A percentile compares a stretch with the other conserved stretches of the same genome.
Evolutionary conservation across 2,113 vertebrate species (phyloP).

Genomic region (Natator depressus): DNA sequence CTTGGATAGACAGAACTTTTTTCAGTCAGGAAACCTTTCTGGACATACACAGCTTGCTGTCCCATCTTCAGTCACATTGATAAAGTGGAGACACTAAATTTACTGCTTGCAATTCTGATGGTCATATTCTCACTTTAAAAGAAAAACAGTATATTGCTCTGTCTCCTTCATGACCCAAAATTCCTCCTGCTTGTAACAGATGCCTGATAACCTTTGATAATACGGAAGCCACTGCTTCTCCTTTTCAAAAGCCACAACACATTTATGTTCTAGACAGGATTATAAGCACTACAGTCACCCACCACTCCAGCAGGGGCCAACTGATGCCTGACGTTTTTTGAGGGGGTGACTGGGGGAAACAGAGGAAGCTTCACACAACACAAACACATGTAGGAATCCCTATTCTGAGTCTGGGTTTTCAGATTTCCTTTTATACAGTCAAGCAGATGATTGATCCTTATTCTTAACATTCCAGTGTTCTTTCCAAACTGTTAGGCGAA

Average conservation of each 20-base stretch:
- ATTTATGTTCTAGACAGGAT: conserved; percentile 57
- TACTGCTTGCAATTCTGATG: not conserved
- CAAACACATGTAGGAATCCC: conserved; percentile 8
- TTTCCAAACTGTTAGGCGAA: conserved; percentile 37
- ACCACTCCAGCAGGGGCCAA: conserved; percentile 17
- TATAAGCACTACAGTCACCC: conserved; percentile 39
- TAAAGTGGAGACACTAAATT: not conserved
- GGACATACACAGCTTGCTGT: not conserved
- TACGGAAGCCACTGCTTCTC: not conserved
- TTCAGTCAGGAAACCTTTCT: conserved; percentile 30
- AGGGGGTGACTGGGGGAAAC: not conserved
- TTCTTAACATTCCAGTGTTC: conserved; percentile 51
- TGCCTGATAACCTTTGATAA: conserved; percentile 61
- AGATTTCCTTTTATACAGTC: conserved; percentile 53
- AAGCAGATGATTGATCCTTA: conserved; percentile 6
- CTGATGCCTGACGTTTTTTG: conserved; percentile 40
- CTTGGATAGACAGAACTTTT: not conserved
- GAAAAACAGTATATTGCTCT: conserved; percentile 17
- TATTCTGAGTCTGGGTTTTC: not conserved
- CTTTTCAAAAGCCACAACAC: conserved; percentile 47
- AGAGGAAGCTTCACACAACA: conserved; percentile 22
- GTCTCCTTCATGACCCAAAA: conserved; percentile 36
- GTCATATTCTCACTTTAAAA: not conserved
- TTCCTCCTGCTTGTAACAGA: conserved; percentile 1
- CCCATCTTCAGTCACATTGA: not conserved